Percentiles rank a stretch among this genome's conserved stretches.
phyloP scores from a whole-genome alignment of 2,888 invertebrate species.

The Oscheius sp. region DNA sequence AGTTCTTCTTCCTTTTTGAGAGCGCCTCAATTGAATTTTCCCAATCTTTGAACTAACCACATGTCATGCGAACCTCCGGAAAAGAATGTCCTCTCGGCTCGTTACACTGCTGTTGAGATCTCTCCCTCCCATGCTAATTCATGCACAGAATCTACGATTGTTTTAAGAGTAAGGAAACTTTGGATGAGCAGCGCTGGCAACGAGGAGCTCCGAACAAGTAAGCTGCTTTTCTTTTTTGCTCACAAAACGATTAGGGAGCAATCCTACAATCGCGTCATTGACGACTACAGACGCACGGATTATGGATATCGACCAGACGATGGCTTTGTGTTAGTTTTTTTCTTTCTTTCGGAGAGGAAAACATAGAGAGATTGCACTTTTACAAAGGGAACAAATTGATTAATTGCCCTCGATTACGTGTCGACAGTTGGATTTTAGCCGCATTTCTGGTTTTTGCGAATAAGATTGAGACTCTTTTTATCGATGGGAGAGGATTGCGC shows the following conservation, averaged over 20 bases:
- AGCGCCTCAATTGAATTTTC: too few species aligned
- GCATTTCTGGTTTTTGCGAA: too few species aligned
- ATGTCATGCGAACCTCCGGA: conserved; percentile 14
- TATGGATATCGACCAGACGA: conserved; percentile 24
- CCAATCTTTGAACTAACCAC: not conserved
- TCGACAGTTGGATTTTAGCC: too few species aligned
- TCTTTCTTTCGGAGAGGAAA: not conserved
- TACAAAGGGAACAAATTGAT: too few species aligned
- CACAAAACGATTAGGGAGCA: conserved; percentile 1
- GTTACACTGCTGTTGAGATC: too few species aligned
- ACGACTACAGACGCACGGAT: conserved; percentile 24
- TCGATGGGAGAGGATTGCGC: too few species aligned
- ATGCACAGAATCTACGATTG: conserved; percentile 24
- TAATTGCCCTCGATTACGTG: too few species aligned
- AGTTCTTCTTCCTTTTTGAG: too few species aligned
- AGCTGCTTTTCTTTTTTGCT: not conserved
- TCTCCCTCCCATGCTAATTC: not conserved
- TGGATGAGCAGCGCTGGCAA: conserved; percentile 26
- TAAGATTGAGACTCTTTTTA: too few species aligned
- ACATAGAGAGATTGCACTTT: too few species aligned
- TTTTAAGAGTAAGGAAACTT: conserved; percentile 28
- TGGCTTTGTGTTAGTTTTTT: conserved; percentile 14
- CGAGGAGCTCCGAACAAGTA: not conserved
- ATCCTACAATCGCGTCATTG: conserved; percentile 16
- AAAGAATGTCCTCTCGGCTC: not conserved